phyloP scores from a whole-genome alignment of 2,888 invertebrate species.

The Torymus aiolomorphi region DNA sequence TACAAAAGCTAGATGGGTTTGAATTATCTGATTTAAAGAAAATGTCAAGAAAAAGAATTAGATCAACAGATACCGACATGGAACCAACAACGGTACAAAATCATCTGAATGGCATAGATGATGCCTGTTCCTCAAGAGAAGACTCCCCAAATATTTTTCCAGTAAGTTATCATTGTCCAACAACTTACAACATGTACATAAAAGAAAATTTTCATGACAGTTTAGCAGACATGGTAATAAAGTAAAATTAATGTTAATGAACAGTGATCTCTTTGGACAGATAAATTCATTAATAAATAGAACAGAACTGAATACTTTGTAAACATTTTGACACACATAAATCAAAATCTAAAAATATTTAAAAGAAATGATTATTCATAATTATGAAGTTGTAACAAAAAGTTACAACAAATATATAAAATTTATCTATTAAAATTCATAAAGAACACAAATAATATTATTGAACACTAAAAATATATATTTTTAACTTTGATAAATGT shows the following conservation, averaged over 20 bases:
- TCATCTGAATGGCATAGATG: slow-evolving; percentile 64
- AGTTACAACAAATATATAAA: too few relatives aligned
- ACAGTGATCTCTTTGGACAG: neutral
- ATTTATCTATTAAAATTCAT: too few relatives aligned
- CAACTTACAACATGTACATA: neutral
- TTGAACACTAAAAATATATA: too few relatives aligned
- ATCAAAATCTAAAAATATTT: too few relatives aligned
- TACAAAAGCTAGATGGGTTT: slow-evolving; percentile 29
- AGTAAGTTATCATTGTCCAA: slow-evolving; percentile 60
- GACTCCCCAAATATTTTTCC: slow-evolving; percentile 61
- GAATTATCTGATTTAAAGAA: slow-evolving; percentile 49
- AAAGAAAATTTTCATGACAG: neutral
- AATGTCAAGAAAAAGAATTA: slow-evolving; percentile 70
- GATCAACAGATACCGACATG: slow-evolving; percentile 63
- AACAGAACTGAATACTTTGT: neutral
- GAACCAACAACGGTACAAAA: slow-evolving; percentile 50
- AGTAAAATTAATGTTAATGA: slow-evolving; percentile 3
- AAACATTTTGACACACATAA: neutral
- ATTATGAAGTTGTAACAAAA: too few relatives aligned
- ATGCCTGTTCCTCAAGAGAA: slow-evolving; percentile 62
- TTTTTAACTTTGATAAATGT: too few relatives aligned
- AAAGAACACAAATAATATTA: too few relatives aligned
- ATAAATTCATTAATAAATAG: slow-evolving; percentile 4
- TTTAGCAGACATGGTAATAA: neutral
- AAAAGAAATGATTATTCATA: too few relatives aligned